A percentile compares a stretch with the other conserved stretches of the same genome.
Evolutionary conservation across 2,888 invertebrate species (phyloP).

Genomic region (Hetaerina titia): DNA sequence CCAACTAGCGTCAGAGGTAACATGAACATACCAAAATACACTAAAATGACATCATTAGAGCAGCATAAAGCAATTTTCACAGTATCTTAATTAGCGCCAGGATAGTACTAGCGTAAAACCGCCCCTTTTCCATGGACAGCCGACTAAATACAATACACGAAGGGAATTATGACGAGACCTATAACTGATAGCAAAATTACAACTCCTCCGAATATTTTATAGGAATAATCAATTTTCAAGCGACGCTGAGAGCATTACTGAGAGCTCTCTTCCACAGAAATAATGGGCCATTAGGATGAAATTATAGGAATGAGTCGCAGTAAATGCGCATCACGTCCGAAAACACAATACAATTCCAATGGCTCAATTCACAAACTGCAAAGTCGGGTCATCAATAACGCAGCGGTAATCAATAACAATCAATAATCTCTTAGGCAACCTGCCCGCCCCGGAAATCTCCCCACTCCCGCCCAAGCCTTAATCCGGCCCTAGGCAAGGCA

Average conservation of each 20-base stretch:
- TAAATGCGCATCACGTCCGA: background rate
- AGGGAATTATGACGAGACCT: background rate
- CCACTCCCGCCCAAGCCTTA: background rate
- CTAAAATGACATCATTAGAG: no score
- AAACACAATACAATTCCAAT: background rate
- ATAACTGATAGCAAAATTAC: background rate
- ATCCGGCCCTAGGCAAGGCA: background rate
- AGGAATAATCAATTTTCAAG: background rate
- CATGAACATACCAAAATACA: no score
- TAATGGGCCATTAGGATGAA: background rate
- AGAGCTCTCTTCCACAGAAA: background rate
- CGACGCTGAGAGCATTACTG: background rate
- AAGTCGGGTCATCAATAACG: background rate
- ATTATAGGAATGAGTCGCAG: background rate
- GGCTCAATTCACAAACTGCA: conserved; percentile 19
- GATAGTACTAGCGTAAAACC: no score
- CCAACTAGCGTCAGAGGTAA: no score
- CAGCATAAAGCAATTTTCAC: no score
- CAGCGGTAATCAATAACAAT: background rate
- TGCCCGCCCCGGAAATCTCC: conserved; percentile 15
- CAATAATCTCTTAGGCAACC: background rate
- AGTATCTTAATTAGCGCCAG: no score
- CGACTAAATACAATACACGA: background rate
- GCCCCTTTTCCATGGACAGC: background rate
- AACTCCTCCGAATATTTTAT: background rate